phyloP scores from a whole-genome alignment of 2,888 invertebrate genomes.

The Gymnocheta viridis region DNA sequence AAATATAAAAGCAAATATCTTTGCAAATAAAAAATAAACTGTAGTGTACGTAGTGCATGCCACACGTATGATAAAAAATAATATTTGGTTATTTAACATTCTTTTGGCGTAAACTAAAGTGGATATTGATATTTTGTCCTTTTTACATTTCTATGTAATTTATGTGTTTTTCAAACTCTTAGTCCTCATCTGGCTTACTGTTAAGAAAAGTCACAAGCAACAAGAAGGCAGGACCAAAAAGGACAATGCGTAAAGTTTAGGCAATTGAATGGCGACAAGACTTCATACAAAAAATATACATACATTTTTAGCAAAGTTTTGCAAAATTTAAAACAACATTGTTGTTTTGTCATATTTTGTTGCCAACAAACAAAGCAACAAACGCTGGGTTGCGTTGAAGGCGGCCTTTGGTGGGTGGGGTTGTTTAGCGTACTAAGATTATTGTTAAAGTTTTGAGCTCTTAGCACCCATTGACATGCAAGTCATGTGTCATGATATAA shows the following conservation, averaged over 20 bases:
- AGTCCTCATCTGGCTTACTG: constrained; percentile 27
- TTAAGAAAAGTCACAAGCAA: constrained; percentile 60
- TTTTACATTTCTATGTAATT: constrained; percentile 81
- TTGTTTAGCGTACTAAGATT: constrained; percentile 62
- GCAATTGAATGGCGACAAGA: constrained; percentile 51
- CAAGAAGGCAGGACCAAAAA: constrained; percentile 69
- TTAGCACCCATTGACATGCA: constrained; percentile 77
- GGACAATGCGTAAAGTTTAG: constrained; percentile 63
- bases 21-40: constrained; percentile 8
- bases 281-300: constrained; percentile 37
- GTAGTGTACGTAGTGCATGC: background rate
- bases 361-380: constrained; percentile 17
- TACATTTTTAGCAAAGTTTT: constrained; percentile 75
- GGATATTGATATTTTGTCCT: constrained; percentile 83
- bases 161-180: constrained; percentile 75
- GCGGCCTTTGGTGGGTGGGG: constrained; percentile 1
- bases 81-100: constrained; percentile 76
- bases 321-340: constrained; percentile 78
- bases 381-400: background rate
- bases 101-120: constrained; percentile 81
- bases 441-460: constrained; percentile 70
- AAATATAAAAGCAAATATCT: constrained; percentile 50
- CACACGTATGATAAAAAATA: constrained; percentile 43
- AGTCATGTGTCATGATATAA: constrained; percentile 76
- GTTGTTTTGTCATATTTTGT: constrained; percentile 70